Percentiles rank a stretch among this genome's conserved stretches.
These are phyloP conservation scores for Spodoptera picta DNA, from an alignment of 2,888 invertebrate species.

Conservation along the genomic window DNA sequence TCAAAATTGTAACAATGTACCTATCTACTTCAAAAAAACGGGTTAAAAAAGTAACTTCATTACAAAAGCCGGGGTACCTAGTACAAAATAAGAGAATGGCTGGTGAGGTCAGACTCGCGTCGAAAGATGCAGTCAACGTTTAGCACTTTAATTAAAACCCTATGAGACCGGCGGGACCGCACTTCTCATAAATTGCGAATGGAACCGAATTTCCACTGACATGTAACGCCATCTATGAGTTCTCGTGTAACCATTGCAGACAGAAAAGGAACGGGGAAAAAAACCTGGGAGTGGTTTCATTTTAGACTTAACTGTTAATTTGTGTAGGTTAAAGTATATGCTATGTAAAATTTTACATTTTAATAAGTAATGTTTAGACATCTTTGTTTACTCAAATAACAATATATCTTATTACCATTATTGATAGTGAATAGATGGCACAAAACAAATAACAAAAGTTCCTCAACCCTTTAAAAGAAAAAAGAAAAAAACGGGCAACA, in stretches of 20 bases:
- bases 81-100: conserved; percentile 46
- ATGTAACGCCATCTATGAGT: conserved; percentile 32
- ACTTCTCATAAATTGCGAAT: conserved; percentile 56
- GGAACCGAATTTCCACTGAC: conserved; percentile 33
- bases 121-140: conserved; percentile 55
- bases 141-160: conserved; percentile 64
- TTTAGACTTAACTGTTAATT: neutral
- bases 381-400: too few species aligned
- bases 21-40: too few species aligned
- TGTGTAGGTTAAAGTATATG: too few species aligned
- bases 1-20: conserved; percentile 17
- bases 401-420: too few species aligned
- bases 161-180: conserved; percentile 38
- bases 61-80: conserved; percentile 22
- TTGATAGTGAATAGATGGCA: too few species aligned
- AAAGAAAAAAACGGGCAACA: too few species aligned
- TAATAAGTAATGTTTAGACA: too few species aligned
- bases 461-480: too few species aligned
- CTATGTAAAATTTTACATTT: too few species aligned
- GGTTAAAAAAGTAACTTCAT: conserved; percentile 37
- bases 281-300: neutral
- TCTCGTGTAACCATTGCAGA: conserved; percentile 22
- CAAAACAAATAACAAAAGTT: too few species aligned
- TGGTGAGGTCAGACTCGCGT: conserved; percentile 16
- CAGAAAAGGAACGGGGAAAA: conserved; percentile 13